Conservation (phyloP, 2,888 invertebrate species). For the Muschampia plurimacula region DNA sequence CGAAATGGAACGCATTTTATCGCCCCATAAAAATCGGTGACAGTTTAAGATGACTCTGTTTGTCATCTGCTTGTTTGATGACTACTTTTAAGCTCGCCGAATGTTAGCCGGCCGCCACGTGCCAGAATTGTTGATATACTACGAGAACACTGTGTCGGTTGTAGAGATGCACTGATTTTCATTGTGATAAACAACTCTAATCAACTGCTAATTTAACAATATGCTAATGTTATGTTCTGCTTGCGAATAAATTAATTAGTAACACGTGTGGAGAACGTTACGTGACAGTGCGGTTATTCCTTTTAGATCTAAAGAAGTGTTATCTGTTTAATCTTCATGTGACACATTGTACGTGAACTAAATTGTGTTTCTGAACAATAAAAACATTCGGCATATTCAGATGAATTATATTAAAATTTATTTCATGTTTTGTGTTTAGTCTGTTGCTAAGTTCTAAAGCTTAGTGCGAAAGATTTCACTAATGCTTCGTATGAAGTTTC, state of each 20-base stretch:
- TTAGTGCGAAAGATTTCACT: no score
- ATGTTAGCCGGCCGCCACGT: conserved; percentile 32
- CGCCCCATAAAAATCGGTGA: conserved; percentile 24
- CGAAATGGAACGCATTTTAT: conserved; percentile 27
- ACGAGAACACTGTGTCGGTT: conserved; percentile 23
- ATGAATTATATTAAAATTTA: background rate
- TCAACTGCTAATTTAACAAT: conserved; percentile 35
- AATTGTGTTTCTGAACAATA: background rate
- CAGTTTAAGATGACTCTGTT: conserved; percentile 24
- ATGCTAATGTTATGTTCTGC: conserved; percentile 28
- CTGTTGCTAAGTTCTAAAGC: background rate
- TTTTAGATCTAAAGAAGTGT: conserved; percentile 12
- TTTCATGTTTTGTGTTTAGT: background rate
- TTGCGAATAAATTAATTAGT: conserved; percentile 33
- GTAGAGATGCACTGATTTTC: conserved; percentile 33
- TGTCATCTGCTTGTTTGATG: conserved; percentile 33
- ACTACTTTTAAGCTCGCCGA: conserved; percentile 29
- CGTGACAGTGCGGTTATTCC: conserved; percentile 8
- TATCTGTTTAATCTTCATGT: conserved; percentile 6
- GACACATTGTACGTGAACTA: background rate
- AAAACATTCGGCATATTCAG: background rate
- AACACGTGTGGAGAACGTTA: conserved; percentile 33
- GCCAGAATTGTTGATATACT: conserved; percentile 35
- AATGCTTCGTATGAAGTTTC: no score
- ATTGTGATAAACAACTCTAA: conserved; percentile 38